Percentiles rank a stretch among this genome's conserved stretches.
Evolutionary conservation across 2,797 vertebrate genomes (phyloP).

Genomic region (Pristis pectinata): DNA sequence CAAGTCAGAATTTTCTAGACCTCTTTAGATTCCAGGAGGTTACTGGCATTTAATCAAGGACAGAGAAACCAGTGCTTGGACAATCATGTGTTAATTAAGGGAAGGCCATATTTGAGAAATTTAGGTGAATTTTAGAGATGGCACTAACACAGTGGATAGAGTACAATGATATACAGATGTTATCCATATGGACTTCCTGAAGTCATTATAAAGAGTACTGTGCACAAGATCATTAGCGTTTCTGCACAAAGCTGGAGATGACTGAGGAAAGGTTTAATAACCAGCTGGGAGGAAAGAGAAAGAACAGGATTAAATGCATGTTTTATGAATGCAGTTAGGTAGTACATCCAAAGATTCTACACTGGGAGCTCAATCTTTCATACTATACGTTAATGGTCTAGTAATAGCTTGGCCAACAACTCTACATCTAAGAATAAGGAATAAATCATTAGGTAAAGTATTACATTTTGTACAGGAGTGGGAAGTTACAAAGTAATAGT

Average conservation of each 20-base stretch:
- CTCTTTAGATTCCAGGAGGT: not conserved
- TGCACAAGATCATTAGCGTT: not conserved
- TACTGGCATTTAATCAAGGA: not conserved
- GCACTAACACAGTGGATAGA: not conserved
- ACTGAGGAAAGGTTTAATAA: no score
- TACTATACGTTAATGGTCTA: not conserved
- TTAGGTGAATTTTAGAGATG: not conserved
- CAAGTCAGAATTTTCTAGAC: not conserved
- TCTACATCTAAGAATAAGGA: not conserved
- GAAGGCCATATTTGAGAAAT: not conserved
- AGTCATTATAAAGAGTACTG: not conserved
- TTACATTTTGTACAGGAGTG: not conserved
- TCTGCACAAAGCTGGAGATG: no score
- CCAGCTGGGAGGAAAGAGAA: no score
- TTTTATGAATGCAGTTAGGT: no score
- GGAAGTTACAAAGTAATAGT: not conserved
- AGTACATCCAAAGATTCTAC: no score
- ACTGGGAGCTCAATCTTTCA: no score
- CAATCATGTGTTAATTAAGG: not conserved
- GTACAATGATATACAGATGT: not conserved
- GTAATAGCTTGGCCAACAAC: not conserved
- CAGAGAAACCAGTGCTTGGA: not conserved
- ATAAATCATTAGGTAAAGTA: not conserved
- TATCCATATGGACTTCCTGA: not conserved
- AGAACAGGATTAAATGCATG: no score